Base-by-base conservation (phyloP, 2,797 vertebrate genomes). In the Enteromius anoplus region DNA sequence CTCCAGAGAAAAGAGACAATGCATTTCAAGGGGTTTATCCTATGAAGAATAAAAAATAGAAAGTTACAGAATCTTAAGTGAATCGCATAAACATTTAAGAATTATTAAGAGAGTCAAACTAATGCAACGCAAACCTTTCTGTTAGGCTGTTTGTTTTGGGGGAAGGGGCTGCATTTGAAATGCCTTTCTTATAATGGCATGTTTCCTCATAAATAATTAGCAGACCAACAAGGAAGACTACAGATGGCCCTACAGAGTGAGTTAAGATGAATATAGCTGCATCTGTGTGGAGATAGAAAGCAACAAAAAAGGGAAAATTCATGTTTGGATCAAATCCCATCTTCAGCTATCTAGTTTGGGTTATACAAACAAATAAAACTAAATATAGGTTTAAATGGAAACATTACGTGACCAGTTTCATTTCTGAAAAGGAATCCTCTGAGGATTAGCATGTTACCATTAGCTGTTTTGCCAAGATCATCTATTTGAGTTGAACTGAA, bases 161-260 rank as follows among this genome's bases (percentile, higher is more conserved):
- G 51, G 37, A 76, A 68, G 62, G 12, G 73, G 42, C 29, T 75
- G 62, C 19, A 58, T 69, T 58, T 66, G 11, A 66, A 68, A 69
- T 34, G 62, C 34, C 55, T 70, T 83, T 10, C 19, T 68, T 66
- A 42, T 53, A 75, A 75, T 42, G 47, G 32, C 47, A 42, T 47
- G 23, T 68, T 82, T 66, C 47, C 62, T 77, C 26, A 69, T 76
- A 23, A 60, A 83, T 78, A 70, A 77, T 77, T 49, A 26, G 19
- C 68, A 70, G 29, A 32, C 23, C 26, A 23, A 51, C 23, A 55
- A 37, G 7, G 49, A 51, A 5, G 23, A 15, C 9, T 71, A 29
- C 42, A 64, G 58, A 26, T 3, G 1, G 26, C 40, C 37, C 14
- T 81, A 19, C 2, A 47, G 26, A 64, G 21, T 14, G 15, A 29